Evolutionary conservation across 1,140 invertebrate species (phyloP).

Genomic region (Drosophila pruinosa): DNA sequence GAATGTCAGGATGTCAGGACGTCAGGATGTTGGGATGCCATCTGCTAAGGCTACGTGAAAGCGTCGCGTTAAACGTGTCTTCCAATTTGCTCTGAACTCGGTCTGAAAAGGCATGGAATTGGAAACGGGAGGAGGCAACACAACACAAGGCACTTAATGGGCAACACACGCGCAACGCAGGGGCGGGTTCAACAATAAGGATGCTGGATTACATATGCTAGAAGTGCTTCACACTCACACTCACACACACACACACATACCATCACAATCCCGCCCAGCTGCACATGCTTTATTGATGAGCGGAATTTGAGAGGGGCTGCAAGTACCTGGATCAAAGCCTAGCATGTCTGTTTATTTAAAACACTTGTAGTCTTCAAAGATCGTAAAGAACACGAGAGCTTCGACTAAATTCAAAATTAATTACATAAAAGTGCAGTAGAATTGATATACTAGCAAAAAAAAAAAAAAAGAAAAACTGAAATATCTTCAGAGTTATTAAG

Average conservation of each 20-base stretch:
- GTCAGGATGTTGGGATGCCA: neutral
- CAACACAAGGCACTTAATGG: slow-evolving; percentile 41
- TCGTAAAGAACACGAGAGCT: neutral
- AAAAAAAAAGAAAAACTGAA: too few species aligned
- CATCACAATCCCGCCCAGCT: neutral
- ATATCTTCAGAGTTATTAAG: too few species aligned
- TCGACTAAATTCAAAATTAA: too few species aligned
- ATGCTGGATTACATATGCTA: slow-evolving; percentile 34
- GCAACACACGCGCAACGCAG: slow-evolving; percentile 21
- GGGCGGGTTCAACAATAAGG: slow-evolving; percentile 23
- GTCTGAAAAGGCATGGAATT: neutral
- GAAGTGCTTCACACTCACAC: slow-evolving; percentile 5
- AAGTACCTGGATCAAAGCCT: neutral
- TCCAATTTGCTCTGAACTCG: slow-evolving; percentile 39
- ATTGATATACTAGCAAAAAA: neutral
- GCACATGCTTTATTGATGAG: slow-evolving; percentile 70
- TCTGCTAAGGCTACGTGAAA: slow-evolving; percentile 45
- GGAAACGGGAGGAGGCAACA: slow-evolving; percentile 24
- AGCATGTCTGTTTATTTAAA: neutral
- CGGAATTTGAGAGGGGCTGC: neutral
- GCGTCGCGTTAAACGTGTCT: slow-evolving; percentile 71
- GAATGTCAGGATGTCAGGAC: neutral
- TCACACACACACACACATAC: neutral
- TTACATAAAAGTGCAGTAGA: neutral
- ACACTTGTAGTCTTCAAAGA: neutral